These are phyloP conservation scores for Drosophila arawakana DNA, from an alignment of 1,140 invertebrate species.

Conservation along the genomic window DNA sequence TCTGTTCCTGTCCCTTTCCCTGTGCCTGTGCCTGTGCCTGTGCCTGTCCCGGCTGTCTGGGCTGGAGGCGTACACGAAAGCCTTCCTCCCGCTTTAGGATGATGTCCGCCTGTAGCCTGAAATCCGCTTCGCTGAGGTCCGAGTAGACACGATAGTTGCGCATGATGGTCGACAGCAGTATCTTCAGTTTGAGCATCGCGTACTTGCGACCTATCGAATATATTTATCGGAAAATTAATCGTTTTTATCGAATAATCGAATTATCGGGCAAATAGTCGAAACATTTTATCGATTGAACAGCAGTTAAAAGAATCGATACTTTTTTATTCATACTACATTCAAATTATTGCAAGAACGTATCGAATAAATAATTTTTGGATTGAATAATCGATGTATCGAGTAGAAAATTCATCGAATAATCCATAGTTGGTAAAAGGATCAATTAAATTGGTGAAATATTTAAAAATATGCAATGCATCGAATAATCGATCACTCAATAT, in stretches of 20 bases:
- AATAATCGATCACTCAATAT: neutral
- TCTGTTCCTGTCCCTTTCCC: conserved; percentile 1
- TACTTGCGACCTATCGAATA: conserved; percentile 91
- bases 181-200: conserved; percentile 94
- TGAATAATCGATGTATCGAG: neutral
- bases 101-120: conserved; percentile 91
- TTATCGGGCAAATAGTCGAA: neutral
- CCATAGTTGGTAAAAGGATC: too few species aligned
- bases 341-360: too few species aligned
- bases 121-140: conserved; percentile 89
- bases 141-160: conserved; percentile 91
- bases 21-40: too few species aligned
- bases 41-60: conserved; percentile 85
- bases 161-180: conserved; percentile 93
- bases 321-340: too few species aligned
- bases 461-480: too few species aligned
- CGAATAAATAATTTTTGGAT: too few species aligned
- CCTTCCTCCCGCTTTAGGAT: conserved; percentile 93
- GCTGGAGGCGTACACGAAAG: conserved; percentile 89
- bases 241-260: neutral
- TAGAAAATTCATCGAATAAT: neutral
- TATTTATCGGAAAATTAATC: conserved; percentile 58
- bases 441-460: too few species aligned
- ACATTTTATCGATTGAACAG: too few species aligned
- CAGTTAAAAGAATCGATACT: too few species aligned